Evolutionary conservation across 2,797 vertebrate species (phyloP), one percentile per base, ranked within the genome.

Genomic region (Geotrypetes seraphini): DNA sequence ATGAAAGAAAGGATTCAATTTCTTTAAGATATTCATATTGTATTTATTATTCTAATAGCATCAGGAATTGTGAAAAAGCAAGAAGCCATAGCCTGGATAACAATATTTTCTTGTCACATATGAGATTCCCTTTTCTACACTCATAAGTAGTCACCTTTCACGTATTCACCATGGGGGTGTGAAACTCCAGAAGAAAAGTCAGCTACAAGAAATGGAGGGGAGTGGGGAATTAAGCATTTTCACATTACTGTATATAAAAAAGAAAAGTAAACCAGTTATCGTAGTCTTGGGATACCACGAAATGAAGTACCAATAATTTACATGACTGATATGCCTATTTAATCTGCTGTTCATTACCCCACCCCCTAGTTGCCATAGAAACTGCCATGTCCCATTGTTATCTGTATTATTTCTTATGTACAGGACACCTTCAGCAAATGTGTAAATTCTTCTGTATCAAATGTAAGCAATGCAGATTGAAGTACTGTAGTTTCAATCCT

Each of bases 331-430:
- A 29, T 24, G 55, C 58, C 63, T 57, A 51, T 66, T 74, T 73
- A 48, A 64, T 71, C 22, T 70, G 31, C 2, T 63, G 60, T 66
- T 69, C 43, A 54, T 61, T 69, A 57, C 66, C 55, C 59, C 43
- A 53, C 65, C n/a, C 39, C 65, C 65, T 56, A 57, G 68, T 71
- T 78, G 46, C 73, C 76, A 73, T 75, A 63, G 68, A 57, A 79
- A 77, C 73, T 57, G 53, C 45, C 47, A 42, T 47, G 55, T 73
- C 53, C 58, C 53, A 52, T 46, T 57, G 59, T 40, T 71, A 25
- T 21, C 45, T 71, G 63, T 68, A 47, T 41, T 59, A 47, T 64
- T 60, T 37, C 50, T 50, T 55, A 60, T 39, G 49, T 63, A 51
- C 33, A 33, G 46, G 65, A 53, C 39, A 62, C 34, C 63, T 73